phyloP scores from a whole-genome alignment of 2,888 invertebrate genomes.

The Idaea aversata region DNA sequence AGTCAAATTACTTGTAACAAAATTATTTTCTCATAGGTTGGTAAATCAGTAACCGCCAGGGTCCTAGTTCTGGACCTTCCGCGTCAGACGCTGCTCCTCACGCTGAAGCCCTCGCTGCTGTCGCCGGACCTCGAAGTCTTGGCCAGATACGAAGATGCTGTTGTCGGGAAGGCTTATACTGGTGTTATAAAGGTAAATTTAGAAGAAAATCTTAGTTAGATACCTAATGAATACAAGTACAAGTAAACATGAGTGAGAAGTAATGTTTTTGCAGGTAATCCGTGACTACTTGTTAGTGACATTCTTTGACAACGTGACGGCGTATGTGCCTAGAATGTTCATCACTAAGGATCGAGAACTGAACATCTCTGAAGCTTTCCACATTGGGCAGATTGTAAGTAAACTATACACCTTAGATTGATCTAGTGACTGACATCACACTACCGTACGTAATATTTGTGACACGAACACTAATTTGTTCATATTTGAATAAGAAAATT shows the following conservation, averaged over 20 bases:
- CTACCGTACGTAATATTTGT: no score
- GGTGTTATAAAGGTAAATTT: slow-evolving; percentile 77
- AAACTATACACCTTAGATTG: background rate
- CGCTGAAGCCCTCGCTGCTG: slow-evolving; percentile 84
- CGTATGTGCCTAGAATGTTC: slow-evolving; percentile 64
- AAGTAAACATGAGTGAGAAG: background rate
- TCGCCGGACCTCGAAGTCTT: slow-evolving; percentile 76
- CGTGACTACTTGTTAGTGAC: slow-evolving; percentile 75
- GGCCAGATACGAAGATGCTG: slow-evolving; percentile 68
- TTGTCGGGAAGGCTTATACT: slow-evolving; percentile 73
- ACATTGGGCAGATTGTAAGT: slow-evolving; percentile 82
- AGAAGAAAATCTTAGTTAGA: background rate
- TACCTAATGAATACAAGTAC: background rate
- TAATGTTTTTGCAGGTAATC: slow-evolving; percentile 42
- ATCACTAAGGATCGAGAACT: slow-evolving; percentile 49
- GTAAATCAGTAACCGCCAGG: slow-evolving; percentile 79
- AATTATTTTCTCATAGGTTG: slow-evolving; percentile 48
- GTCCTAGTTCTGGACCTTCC: slow-evolving; percentile 75
- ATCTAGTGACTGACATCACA: no score
- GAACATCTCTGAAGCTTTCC: slow-evolving; percentile 69
- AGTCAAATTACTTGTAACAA: background rate
- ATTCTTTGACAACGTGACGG: slow-evolving; percentile 81
- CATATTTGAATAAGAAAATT: no score
- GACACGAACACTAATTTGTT: background rate
- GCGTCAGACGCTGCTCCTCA: slow-evolving; percentile 77